A percentile compares a stretch with the other conserved stretches of the same genome.
phyloP scores from a whole-genome alignment of 2,888 invertebrate species.

The Junonia oenone region DNA sequence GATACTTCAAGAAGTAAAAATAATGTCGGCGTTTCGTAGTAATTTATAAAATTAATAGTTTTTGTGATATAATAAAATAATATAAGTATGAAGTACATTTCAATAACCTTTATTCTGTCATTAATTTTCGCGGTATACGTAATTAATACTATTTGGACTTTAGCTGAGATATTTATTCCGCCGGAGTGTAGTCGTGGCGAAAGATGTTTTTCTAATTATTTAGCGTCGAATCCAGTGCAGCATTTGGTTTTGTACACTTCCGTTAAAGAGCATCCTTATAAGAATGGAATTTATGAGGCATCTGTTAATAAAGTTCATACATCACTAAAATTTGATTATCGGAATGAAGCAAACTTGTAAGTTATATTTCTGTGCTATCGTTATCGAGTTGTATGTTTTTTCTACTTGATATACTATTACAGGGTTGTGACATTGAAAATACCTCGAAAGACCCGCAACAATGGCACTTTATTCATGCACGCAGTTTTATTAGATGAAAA shows the following conservation, averaged over 20 bases:
- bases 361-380: slow-evolving; percentile 29
- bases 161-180: slow-evolving; percentile 85
- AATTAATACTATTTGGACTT: slow-evolving; percentile 86
- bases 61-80: slow-evolving; percentile 1
- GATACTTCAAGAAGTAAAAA: not conserved
- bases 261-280: slow-evolving; percentile 76
- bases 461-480: slow-evolving; percentile 91
- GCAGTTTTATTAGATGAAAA: slow-evolving; percentile 80
- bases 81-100: slow-evolving; percentile 68
- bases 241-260: slow-evolving; percentile 86
- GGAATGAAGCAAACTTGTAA: slow-evolving; percentile 61
- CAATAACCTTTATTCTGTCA: slow-evolving; percentile 81
- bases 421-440: slow-evolving; percentile 85
- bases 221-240: slow-evolving; percentile 83
- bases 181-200: slow-evolving; percentile 83
- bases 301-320: slow-evolving; percentile 80
- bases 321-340: slow-evolving; percentile 83
- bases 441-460: slow-evolving; percentile 86
- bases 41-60: not conserved
- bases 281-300: slow-evolving; percentile 60
- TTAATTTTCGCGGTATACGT: slow-evolving; percentile 85
- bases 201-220: slow-evolving; percentile 84
- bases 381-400: not conserved
- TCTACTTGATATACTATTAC: slow-evolving; percentile 28
- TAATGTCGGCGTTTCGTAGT: not conserved